Conservation (phyloP, 2,113 vertebrate genomes). For the human region DNA sequence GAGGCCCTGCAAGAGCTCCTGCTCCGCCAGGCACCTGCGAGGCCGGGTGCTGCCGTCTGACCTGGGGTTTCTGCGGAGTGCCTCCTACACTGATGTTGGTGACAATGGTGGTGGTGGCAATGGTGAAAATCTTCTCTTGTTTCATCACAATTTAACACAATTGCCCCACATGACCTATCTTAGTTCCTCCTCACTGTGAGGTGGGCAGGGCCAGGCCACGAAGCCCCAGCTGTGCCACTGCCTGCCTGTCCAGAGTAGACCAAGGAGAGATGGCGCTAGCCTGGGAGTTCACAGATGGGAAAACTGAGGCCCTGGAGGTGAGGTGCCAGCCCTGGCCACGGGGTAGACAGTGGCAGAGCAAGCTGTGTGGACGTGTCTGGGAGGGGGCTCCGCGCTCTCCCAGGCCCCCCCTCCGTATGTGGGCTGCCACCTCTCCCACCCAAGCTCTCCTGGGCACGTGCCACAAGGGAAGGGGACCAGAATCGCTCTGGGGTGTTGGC, state of each 20-base stretch:
- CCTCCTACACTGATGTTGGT: fast-evolving
- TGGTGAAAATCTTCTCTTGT: not conserved
- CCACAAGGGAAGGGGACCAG: fast-evolving
- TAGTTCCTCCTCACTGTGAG: not conserved
- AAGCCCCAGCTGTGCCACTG: not conserved
- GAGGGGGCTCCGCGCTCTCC: fast-evolving
- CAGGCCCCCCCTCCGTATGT: fast-evolving
- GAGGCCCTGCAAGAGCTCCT: not conserved
- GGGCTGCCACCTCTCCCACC: not conserved
- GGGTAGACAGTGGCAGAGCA: fast-evolving
- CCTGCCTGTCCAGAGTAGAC: no score
- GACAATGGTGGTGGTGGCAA: not conserved
- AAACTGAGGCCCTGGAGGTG: no score
- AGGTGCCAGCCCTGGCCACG: fast-evolving
- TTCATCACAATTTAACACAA: not conserved
- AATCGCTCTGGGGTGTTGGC: not conserved
- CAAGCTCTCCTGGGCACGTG: fast-evolving
- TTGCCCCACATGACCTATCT: fast-evolving
- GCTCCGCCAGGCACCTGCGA: not conserved
- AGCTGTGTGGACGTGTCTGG: fast-evolving
- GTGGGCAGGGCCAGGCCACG: not conserved
- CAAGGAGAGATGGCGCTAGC: no score
- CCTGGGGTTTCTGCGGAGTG: fast-evolving
- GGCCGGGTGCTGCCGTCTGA: not conserved
- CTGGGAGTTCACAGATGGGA: not conserved